These are phyloP conservation scores for Eupithecia subfuscata DNA, from an alignment of 2,888 invertebrate genomes.

Conservation along the genomic window DNA sequence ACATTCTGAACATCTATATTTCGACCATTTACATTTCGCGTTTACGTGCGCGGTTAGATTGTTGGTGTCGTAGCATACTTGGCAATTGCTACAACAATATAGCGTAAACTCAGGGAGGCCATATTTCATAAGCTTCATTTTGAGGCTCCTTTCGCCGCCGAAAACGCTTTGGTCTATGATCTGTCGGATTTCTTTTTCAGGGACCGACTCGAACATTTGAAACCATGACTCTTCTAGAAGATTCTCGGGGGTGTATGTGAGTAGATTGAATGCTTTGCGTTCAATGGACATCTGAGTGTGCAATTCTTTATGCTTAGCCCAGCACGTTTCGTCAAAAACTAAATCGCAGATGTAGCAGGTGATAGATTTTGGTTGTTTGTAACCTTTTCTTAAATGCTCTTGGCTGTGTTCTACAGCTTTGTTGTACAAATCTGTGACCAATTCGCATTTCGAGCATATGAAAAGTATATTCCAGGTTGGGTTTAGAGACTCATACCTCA, in stretches of 20 bases:
- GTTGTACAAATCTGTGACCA: constrained; percentile 59
- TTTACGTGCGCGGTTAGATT: constrained; percentile 32
- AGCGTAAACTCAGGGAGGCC: constrained; percentile 53
- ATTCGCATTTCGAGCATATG: constrained; percentile 55
- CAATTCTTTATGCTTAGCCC: constrained; percentile 51
- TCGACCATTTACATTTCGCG: constrained; percentile 12
- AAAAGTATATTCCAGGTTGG: constrained; percentile 64
- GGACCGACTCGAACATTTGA: constrained; percentile 51
- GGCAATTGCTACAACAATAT: constrained; percentile 55
- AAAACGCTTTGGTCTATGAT: constrained; percentile 57
- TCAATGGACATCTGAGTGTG: constrained; percentile 47
- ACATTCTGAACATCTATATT: constrained; percentile 33
- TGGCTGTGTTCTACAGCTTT: constrained; percentile 63
- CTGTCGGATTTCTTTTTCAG: constrained; percentile 48
- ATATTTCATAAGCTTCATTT: constrained; percentile 49
- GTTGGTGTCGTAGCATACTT: constrained; percentile 35
- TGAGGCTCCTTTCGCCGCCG: constrained; percentile 44
- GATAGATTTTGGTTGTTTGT: constrained; percentile 41
- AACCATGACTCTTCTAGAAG: constrained; percentile 57
- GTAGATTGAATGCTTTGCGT: constrained; percentile 53
- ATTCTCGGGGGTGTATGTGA: constrained; percentile 52
- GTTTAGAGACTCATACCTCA: constrained; percentile 57
- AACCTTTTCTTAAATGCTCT: constrained; percentile 53
- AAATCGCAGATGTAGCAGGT: constrained; percentile 59
- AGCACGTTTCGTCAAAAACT: constrained; percentile 53